Conservation (phyloP, 2,888 invertebrate species). For the Callyntrura sp. region DNA sequence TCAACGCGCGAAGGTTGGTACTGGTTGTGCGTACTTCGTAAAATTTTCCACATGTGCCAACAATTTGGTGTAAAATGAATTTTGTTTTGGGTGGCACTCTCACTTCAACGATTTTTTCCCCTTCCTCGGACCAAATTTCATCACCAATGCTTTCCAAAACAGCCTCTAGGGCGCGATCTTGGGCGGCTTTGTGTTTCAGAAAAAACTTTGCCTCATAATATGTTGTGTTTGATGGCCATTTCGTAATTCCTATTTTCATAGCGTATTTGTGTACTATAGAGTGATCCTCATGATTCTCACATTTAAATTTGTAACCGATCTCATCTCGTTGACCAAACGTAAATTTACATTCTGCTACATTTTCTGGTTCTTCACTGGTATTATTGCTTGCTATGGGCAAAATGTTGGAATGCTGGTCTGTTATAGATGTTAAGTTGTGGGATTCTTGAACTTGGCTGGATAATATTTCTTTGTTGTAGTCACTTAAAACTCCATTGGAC, state of each 20-base stretch:
- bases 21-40: conserved; percentile 8
- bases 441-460: too few relatives aligned
- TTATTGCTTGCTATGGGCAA: background rate
- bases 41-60: conserved; percentile 29
- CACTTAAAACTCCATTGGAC: too few relatives aligned
- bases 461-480: too few relatives aligned
- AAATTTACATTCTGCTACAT: conserved; percentile 8
- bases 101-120: conserved; percentile 5
- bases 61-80: conserved; percentile 33
- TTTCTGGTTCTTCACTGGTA: background rate
- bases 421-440: too few relatives aligned
- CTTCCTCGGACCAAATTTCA: conserved; percentile 11
- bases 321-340: background rate
- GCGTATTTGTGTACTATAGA: background rate
- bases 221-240: background rate
- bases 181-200: background rate
- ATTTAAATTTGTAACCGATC: background rate
- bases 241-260: conserved; percentile 41
- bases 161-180: background rate
- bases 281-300: background rate
- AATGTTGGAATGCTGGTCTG: too few relatives aligned
- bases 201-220: background rate
- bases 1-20: background rate
- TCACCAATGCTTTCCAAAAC: conserved; percentile 1
- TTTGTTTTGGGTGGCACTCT: conserved; percentile 48